These are phyloP conservation scores for Papilio dardanus DNA, from an alignment of 1,140 invertebrate species.

Conservation along the genomic window DNA sequence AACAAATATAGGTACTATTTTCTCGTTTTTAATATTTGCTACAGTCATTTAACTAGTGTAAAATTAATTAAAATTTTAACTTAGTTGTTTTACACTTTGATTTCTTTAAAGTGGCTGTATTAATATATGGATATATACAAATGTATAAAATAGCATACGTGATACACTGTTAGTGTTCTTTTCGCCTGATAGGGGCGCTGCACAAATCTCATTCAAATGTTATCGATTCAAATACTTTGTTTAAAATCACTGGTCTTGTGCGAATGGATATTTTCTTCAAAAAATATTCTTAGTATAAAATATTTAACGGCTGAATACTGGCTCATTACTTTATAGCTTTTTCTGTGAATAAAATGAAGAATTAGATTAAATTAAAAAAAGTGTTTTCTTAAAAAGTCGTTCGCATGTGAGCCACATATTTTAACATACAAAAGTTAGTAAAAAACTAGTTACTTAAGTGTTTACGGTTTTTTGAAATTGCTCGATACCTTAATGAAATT, in stretches of 20 bases:
- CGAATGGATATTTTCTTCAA: background rate
- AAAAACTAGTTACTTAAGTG: too few species aligned
- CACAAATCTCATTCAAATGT: too few species aligned
- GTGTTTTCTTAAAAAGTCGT: background rate
- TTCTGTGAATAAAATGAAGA: background rate
- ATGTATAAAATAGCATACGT: too few species aligned
- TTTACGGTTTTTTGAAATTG: background rate
- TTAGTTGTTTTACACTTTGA: background rate
- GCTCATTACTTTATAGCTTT: background rate
- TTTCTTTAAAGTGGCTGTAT: background rate
- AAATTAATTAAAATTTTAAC: background rate
- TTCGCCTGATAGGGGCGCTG: too few species aligned
- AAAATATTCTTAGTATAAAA: background rate
- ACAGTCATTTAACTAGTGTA: background rate
- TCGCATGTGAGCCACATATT: too few species aligned
- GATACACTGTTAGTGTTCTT: too few species aligned
- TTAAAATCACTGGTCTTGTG: background rate
- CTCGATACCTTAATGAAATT: too few species aligned
- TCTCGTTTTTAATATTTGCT: background rate
- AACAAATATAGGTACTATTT: slow-evolving; percentile 21
- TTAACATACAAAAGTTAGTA: background rate
- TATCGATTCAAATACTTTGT: too few species aligned
- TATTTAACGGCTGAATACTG: background rate
- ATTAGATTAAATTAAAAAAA: background rate
- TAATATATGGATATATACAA: too few species aligned